Conservation (phyloP, 2,888 invertebrate genomes). For the Lacanobia oleracea region DNA sequence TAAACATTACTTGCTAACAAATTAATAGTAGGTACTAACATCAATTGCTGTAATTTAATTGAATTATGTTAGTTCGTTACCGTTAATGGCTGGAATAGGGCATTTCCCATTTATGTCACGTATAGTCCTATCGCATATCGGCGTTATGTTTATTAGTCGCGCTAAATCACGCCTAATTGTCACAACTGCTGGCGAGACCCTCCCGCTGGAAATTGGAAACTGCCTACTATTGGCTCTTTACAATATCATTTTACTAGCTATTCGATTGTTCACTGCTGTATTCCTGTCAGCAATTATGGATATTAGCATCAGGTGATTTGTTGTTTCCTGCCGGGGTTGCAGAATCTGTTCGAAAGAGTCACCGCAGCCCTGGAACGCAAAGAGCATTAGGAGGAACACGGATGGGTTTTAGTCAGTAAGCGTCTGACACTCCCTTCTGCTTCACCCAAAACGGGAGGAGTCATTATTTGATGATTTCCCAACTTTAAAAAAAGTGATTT, state of each 20-base stretch:
- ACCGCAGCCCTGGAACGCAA: no score
- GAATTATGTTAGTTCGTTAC: slow-evolving; percentile 65
- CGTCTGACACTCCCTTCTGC: no score
- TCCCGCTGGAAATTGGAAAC: slow-evolving; percentile 58
- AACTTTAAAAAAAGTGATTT: no score
- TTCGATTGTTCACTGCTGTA: slow-evolving; percentile 29
- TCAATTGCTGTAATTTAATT: slow-evolving; percentile 62
- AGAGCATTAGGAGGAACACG: no score
- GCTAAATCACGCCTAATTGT: slow-evolving; percentile 78
- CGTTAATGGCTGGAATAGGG: slow-evolving; percentile 60
- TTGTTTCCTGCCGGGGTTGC: no score
- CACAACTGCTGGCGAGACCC: slow-evolving; percentile 61
- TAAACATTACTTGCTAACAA: slow-evolving; percentile 10
- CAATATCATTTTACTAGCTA: slow-evolving; percentile 37
- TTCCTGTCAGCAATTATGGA: slow-evolving; percentile 2
- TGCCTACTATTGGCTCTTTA: slow-evolving; percentile 53
- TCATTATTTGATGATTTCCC: no score
- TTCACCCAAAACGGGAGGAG: no score
- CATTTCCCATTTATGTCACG: slow-evolving; percentile 75
- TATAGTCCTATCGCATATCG: slow-evolving; percentile 64
- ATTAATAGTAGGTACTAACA: slow-evolving; percentile 34
- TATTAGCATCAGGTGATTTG: slow-evolving; percentile 3
- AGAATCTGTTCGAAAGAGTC: no score
- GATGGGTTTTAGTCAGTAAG: no score
- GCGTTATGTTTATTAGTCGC: slow-evolving; percentile 73